A percentile compares a stretch with the other conserved stretches of the same genome.
phyloP scores from a whole-genome alignment of 2,113 vertebrate genomes.

The Syrmaticus mikado region DNA sequence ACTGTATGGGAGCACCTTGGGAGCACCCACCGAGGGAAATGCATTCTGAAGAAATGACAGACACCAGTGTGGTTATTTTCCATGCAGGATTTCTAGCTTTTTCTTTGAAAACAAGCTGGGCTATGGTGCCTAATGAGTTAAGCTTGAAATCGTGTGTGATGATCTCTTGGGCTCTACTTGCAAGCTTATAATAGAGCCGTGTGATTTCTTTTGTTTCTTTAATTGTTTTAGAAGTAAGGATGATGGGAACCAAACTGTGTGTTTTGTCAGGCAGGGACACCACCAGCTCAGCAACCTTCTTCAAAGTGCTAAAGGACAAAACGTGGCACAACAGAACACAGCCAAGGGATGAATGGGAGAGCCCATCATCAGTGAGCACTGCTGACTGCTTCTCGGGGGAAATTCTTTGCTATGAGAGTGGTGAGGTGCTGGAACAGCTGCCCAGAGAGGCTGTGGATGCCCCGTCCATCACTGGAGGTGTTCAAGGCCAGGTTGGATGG shows the following conservation, averaged over 20 bases:
- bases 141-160: background rate
- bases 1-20: background rate
- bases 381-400: too few relatives aligned
- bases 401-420: too few relatives aligned
- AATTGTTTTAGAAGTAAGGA: background rate
- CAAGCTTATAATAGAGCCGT: background rate
- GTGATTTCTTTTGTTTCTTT: background rate
- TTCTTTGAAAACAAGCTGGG: background rate
- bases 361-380: background rate
- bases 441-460: too few relatives aligned
- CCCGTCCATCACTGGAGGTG: too few relatives aligned
- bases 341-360: background rate
- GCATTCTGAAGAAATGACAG: background rate
- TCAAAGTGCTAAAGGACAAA: background rate
- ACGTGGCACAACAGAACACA: fast-evolving
- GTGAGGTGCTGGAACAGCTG: too few relatives aligned
- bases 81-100: background rate
- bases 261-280: background rate
- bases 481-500: too few relatives aligned
- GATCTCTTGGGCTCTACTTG: background rate
- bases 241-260: background rate
- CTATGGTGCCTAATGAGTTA: background rate
- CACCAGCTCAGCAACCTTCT: background rate
- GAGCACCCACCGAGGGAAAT: background rate
- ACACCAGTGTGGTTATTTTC: background rate